Evolutionary conservation across 2,888 invertebrate genomes (phyloP).

Genomic region (Eulithis prunata): DNA sequence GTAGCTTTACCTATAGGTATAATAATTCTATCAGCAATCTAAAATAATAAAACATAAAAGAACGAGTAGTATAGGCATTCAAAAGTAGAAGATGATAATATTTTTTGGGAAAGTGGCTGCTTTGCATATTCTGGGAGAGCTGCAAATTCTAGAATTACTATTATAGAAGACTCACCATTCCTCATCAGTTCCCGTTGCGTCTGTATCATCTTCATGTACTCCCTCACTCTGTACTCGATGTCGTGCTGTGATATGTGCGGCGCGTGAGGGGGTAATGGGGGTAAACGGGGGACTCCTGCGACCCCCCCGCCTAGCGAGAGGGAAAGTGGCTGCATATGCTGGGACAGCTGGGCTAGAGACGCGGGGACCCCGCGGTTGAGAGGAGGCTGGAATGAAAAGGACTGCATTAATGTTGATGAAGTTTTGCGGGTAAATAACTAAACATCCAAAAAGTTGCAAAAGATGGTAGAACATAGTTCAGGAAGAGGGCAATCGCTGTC

Average conservation of each 20-base stretch:
- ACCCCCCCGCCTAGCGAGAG: constrained; percentile 86
- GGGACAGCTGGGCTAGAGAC: constrained; percentile 77
- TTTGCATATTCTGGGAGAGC: too few relatives aligned
- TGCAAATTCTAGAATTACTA: too few relatives aligned
- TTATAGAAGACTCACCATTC: constrained; percentile 60
- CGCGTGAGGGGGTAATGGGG: constrained; percentile 80
- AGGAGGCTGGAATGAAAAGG: constrained; percentile 62
- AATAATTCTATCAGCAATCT: too few relatives aligned
- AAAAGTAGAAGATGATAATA: too few relatives aligned
- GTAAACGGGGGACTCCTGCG: constrained; percentile 84
- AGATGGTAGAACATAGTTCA: too few relatives aligned
- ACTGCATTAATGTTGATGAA: constrained; percentile 39
- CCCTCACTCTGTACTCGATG: constrained; percentile 90
- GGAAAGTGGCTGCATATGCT: constrained; percentile 91
- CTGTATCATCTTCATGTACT: constrained; percentile 90
- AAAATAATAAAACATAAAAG: too few relatives aligned
- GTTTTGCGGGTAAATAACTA: constrained; percentile 10
- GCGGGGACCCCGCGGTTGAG: constrained; percentile 85
- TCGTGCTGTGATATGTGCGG: constrained; percentile 88
- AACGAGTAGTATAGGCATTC: too few relatives aligned
- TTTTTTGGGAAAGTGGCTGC: too few relatives aligned
- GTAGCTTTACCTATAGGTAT: too few relatives aligned
- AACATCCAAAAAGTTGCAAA: too few relatives aligned
- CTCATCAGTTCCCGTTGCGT: constrained; percentile 73
- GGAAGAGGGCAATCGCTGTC: too few relatives aligned